phyloP scores from a whole-genome alignment of 1,140 invertebrate species.

The Drosophila repletoides region DNA sequence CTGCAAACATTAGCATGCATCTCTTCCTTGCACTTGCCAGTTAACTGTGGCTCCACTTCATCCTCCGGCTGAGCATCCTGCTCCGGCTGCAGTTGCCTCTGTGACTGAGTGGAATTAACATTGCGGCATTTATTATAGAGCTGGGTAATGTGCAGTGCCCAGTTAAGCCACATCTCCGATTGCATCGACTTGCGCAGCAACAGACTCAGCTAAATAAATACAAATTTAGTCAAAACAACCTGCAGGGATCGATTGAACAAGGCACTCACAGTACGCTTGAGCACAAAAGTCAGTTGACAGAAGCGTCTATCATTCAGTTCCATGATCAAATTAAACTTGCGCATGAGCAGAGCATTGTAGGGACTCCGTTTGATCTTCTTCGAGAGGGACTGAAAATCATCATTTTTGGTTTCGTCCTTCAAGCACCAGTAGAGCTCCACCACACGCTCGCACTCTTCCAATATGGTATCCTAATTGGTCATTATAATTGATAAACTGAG shows the following conservation, averaged over 20 bases:
- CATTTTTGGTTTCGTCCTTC: conserved; percentile 70
- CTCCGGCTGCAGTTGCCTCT: not conserved
- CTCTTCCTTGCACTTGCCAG: conserved; percentile 64
- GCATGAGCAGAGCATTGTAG: conserved; percentile 76
- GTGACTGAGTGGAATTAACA: conserved; percentile 21
- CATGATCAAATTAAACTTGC: conserved; percentile 70
- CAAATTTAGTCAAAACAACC: no score
- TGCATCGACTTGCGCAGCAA: conserved; percentile 68
- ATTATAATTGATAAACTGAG: no score
- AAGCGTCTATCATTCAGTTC: conserved; percentile 74
- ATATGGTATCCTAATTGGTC: conserved; percentile 59
- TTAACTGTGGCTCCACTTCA: conserved; percentile 47
- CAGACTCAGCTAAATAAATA: no score
- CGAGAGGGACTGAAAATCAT: conserved; percentile 68
- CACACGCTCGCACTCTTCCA: conserved; percentile 76
- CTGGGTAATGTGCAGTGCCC: conserved; percentile 73
- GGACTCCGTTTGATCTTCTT: conserved; percentile 81
- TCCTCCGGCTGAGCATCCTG: not conserved
- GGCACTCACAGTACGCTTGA: conserved; percentile 70
- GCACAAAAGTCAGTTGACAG: conserved; percentile 76
- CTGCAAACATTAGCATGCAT: conserved; percentile 82
- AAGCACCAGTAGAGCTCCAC: conserved; percentile 74
- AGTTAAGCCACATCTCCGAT: conserved; percentile 76
- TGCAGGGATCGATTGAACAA: no score
- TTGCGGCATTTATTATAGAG: conserved; percentile 72